phyloP scores from a whole-genome alignment of 2,113 vertebrate genomes.

The Aspiorhynchus laticeps region DNA sequence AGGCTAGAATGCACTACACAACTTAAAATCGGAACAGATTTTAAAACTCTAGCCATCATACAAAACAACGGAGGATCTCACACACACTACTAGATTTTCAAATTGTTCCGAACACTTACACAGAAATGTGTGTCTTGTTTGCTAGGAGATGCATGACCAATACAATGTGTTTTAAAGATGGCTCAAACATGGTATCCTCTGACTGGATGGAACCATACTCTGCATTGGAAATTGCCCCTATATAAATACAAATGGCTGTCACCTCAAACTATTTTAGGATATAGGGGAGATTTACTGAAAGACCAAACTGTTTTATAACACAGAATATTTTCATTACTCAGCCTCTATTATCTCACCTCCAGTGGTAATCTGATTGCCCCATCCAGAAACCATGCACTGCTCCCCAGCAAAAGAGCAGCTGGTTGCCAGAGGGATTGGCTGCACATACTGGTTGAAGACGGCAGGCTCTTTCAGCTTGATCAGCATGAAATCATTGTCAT shows the following conservation, averaged over 20 bases:
- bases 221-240: neutral
- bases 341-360: constrained; percentile 58
- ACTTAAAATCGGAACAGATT: no score
- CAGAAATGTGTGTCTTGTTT: neutral
- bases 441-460: constrained; percentile 62
- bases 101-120: neutral
- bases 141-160: no score
- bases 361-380: constrained; percentile 69
- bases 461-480: constrained; percentile 66
- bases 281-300: neutral
- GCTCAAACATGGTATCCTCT: neutral
- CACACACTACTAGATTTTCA: neutral
- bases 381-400: constrained; percentile 79
- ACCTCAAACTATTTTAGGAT: neutral
- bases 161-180: neutral
- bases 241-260: neutral
- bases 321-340: neutral
- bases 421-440: constrained; percentile 63
- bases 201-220: neutral
- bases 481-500: constrained; percentile 81
- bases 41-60: neutral
- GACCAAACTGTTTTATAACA: neutral
- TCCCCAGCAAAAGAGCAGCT: constrained; percentile 65
- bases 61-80: neutral
- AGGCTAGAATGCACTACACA: neutral